These are phyloP conservation scores for Aplodontia rufa DNA, from an alignment of 2,113 vertebrate genomes.

Conservation along the genomic window DNA sequence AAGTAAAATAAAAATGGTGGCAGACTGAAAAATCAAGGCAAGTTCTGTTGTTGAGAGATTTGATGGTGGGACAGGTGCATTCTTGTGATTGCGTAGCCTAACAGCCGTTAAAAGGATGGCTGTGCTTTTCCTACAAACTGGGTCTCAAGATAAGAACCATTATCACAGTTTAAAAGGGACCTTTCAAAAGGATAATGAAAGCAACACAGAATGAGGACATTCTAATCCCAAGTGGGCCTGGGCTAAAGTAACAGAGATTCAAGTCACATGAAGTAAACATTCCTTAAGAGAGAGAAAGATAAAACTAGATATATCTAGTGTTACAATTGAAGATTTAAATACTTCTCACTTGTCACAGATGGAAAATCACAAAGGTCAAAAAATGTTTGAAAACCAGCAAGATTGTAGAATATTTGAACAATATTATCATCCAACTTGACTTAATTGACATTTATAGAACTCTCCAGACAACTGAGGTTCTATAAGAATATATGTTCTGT, in stretches of 20 bases:
- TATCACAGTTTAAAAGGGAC: not conserved
- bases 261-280: too few relatives aligned
- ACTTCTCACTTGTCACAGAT: not conserved
- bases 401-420: not conserved
- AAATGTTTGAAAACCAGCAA: not conserved
- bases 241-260: not conserved
- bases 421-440: not conserved
- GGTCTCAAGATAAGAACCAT: not conserved
- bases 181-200: not conserved
- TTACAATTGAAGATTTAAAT: not conserved
- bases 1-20: not conserved
- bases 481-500: not conserved
- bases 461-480: not conserved
- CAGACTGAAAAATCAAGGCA: not conserved
- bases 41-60: not conserved
- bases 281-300: not conserved
- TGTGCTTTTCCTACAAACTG: not conserved
- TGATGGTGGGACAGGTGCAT: too few relatives aligned
- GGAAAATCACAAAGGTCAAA: not conserved
- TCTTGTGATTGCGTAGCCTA: too few relatives aligned
- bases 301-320: too few relatives aligned
- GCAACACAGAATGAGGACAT: not conserved
- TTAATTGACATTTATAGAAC: not conserved
- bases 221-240: not conserved
- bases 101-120: too few relatives aligned